Evolutionary conservation across 1,140 invertebrate species (phyloP).

Genomic region (Drosophila nebulosa): DNA sequence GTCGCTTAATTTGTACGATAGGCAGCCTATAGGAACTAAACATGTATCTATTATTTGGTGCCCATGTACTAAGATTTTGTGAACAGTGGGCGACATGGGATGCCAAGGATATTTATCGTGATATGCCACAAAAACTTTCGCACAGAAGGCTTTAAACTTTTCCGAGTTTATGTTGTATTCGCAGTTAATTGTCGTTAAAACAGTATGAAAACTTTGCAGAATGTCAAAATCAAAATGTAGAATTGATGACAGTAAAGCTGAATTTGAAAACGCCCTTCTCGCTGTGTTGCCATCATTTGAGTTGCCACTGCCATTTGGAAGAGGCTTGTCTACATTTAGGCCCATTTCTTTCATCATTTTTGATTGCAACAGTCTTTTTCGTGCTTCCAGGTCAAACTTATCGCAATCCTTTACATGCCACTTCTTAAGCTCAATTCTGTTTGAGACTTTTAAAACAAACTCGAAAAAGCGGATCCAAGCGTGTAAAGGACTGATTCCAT

Average conservation of each 20-base stretch:
- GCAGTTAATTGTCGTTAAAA: too few species aligned
- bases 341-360: neutral
- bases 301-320: neutral
- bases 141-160: too few species aligned
- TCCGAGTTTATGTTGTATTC: too few species aligned
- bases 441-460: neutral
- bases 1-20: too few species aligned
- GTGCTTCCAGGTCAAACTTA: neutral
- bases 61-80: too few species aligned
- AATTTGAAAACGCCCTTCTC: conserved; percentile 1
- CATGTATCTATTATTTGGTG: too few species aligned
- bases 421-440: neutral
- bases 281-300: neutral
- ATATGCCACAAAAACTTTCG: too few species aligned
- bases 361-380: neutral
- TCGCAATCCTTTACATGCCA: neutral
- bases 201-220: conserved; percentile 5
- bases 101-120: too few species aligned
- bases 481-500: conserved; percentile 1
- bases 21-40: too few species aligned
- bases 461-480: too few species aligned
- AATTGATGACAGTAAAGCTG: conserved; percentile 1
- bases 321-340: neutral
- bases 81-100: too few species aligned
- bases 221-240: conserved; percentile 4